These are phyloP conservation scores for Leptinotarsa haldemani DNA, from an alignment of 2,888 invertebrate species.

Conservation along the genomic window DNA sequence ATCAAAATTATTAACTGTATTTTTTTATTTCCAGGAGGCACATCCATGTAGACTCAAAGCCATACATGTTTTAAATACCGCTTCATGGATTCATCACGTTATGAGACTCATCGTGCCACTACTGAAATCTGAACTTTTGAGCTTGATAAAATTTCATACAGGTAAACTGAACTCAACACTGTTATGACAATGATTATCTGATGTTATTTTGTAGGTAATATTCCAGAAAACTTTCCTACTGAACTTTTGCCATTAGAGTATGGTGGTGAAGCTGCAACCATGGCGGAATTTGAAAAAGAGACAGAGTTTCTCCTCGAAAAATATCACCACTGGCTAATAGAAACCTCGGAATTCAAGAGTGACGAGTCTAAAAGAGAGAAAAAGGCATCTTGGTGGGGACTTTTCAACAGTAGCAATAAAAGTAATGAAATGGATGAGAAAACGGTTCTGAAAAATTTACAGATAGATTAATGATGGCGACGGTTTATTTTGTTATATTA, in stretches of 20 bases:
- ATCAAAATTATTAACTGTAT: background rate
- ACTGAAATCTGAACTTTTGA: conserved; percentile 73
- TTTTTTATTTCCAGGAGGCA: conserved; percentile 68
- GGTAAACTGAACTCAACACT: conserved; percentile 43
- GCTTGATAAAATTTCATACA: conserved; percentile 70
- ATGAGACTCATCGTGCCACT: conserved; percentile 76
- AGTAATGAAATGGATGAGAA: conserved; percentile 55
- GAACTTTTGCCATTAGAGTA: conserved; percentile 70
- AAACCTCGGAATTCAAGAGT: conserved; percentile 70
- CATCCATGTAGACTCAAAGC: conserved; percentile 76
- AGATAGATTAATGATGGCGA: conserved; percentile 56
- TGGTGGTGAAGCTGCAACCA: conserved; percentile 70
- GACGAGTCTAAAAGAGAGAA: conserved; percentile 63
- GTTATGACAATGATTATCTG: too few species aligned
- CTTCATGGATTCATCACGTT: conserved; percentile 76
- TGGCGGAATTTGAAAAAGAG: conserved; percentile 71
- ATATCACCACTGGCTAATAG: conserved; percentile 73
- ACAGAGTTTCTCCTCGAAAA: conserved; percentile 70
- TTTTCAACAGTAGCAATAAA: conserved; percentile 54
- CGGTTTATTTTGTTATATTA: conserved; percentile 8
- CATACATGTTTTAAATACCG: conserved; percentile 75
- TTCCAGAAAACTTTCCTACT: conserved; percentile 61
- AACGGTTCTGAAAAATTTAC: conserved; percentile 60
- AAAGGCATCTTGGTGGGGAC: conserved; percentile 62
- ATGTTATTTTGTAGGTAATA: conserved; percentile 50